phyloP scores from a whole-genome alignment of 2,113 vertebrate genomes.

The Microcebus griseorufus region DNA sequence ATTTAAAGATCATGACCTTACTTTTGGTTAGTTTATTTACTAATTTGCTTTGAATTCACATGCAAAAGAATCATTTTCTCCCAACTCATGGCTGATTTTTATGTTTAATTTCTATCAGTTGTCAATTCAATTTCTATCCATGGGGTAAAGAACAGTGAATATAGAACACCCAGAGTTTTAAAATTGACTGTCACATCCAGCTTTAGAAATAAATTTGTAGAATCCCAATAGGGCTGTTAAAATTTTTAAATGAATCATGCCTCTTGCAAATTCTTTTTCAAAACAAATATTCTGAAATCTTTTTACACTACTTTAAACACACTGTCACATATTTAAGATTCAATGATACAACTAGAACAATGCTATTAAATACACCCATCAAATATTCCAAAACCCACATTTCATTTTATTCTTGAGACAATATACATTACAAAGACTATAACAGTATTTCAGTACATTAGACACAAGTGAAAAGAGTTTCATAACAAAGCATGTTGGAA shows the following conservation, averaged over 20 bases:
- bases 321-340: conserved; percentile 8
- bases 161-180: background rate
- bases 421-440: conserved; percentile 52
- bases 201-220: conserved; percentile 26
- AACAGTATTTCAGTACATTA: conserved; percentile 34
- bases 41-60: background rate
- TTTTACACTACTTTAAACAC: conserved; percentile 12
- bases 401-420: conserved; percentile 62
- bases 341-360: conserved; percentile 54
- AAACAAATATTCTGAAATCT: background rate
- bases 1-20: background rate
- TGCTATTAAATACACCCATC: background rate
- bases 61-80: background rate
- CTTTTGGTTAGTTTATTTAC: conserved; percentile 3
- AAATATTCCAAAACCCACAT: conserved; percentile 45
- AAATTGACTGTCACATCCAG: background rate
- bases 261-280: conserved; percentile 6
- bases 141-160: background rate
- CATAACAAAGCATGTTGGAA: conserved; percentile 75
- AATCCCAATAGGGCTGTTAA: conserved; percentile 72
- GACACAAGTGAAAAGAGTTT: conserved; percentile 72
- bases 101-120: background rate
- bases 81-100: background rate
- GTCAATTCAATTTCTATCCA: background rate
- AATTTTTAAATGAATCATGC: conserved; percentile 80